A percentile compares a stretch with the other conserved stretches of the same genome.
Conservation (phyloP, 1,140 invertebrate species). For the Campoletis sonorensis region DNA sequence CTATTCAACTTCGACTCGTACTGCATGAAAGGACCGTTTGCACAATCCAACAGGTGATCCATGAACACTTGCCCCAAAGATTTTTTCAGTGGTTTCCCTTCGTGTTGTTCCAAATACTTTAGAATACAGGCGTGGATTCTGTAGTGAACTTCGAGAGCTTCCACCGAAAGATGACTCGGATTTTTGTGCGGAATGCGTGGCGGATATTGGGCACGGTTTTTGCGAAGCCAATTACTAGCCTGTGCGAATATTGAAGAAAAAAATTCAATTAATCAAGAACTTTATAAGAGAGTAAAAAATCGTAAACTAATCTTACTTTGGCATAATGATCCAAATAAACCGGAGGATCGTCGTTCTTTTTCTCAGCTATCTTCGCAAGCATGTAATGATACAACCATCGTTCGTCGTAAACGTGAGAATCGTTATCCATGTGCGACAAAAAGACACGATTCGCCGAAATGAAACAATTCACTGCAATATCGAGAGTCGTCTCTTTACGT, state of each 20-base stretch:
- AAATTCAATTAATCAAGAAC: background rate
- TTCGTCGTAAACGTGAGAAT: conserved; percentile 82
- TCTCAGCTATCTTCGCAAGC: conserved; percentile 94
- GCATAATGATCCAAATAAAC: conserved; percentile 88
- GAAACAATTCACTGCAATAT: conserved; percentile 87
- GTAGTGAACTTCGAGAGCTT: conserved; percentile 91
- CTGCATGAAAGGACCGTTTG: conserved; percentile 72
- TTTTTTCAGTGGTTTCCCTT: conserved; percentile 74
- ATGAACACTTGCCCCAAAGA: conserved; percentile 69
- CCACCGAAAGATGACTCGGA: conserved; percentile 90
- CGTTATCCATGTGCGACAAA: conserved; percentile 69
- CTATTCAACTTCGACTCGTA: conserved; percentile 71
- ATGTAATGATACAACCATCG: conserved; percentile 95
- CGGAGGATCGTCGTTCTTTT: conserved; percentile 84
- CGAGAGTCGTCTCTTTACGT: conserved; percentile 87
- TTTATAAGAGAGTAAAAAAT: background rate
- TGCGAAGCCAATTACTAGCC: conserved; percentile 84
- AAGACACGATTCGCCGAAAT: conserved; percentile 81
- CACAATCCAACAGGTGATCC: conserved; percentile 69
- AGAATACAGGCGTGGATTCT: conserved; percentile 90
- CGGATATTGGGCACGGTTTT: conserved; percentile 91
- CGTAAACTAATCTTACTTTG: conserved; percentile 63
- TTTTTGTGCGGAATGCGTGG: conserved; percentile 90
- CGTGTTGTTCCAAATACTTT: conserved; percentile 88
- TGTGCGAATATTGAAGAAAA: conserved; percentile 67